phyloP scores from a whole-genome alignment of 2,797 vertebrate genomes.

The Chelon labrosus region DNA sequence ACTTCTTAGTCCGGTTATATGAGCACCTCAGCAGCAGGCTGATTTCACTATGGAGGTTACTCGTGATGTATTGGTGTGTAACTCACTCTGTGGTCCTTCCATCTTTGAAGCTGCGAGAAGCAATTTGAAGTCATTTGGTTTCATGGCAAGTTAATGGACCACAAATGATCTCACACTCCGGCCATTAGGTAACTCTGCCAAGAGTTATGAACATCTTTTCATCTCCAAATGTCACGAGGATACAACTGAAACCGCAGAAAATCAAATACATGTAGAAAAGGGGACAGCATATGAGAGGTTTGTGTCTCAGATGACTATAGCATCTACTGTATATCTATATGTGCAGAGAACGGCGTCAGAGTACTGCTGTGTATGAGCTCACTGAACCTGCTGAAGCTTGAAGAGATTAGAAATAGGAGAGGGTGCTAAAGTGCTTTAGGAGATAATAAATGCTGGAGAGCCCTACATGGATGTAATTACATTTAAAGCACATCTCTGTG shows the following conservation, averaged over 20 bases:
- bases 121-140: conserved; percentile 64
- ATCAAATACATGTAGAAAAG: conserved; percentile 4
- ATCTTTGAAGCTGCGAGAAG: conserved; percentile 27
- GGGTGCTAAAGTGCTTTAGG: not conserved
- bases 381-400: not conserved
- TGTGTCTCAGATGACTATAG: too few species aligned
- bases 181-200: conserved; percentile 50
- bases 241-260: conserved; percentile 23
- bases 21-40: conserved; percentile 13
- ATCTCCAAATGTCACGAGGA: conserved; percentile 15
- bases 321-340: too few species aligned
- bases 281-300: conserved; percentile 5
- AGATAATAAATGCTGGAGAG: not conserved
- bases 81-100: conserved; percentile 26
- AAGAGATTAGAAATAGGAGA: not conserved
- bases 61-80: conserved; percentile 38
- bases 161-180: conserved; percentile 58
- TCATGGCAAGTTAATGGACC: conserved; percentile 64
- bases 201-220: conserved; percentile 34
- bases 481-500: not conserved
- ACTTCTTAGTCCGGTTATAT: conserved; percentile 28
- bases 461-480: too few species aligned
- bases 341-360: not conserved
- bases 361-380: not conserved
- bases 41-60: conserved; percentile 17